A percentile compares a stretch with the other conserved stretches of the same genome.
phyloP scores from a whole-genome alignment of 2,797 vertebrate species.

The Peromyscus melanophrys region DNA sequence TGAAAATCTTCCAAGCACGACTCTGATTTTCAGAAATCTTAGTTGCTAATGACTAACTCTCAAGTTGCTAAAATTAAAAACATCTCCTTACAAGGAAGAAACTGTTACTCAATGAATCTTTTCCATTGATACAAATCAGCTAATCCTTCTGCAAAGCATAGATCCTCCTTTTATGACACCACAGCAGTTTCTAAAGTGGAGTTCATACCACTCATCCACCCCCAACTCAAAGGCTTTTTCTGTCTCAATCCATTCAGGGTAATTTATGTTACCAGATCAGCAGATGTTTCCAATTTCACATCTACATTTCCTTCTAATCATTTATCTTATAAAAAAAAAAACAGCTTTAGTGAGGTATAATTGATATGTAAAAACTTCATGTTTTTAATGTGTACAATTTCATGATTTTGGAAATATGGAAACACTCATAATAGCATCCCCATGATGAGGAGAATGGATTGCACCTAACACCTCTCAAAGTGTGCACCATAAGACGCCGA shows the following conservation, averaged over 20 bases:
- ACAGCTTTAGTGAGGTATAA: slow-evolving; percentile 43
- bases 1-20: not conserved
- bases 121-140: slow-evolving; percentile 19
- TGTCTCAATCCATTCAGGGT: not conserved
- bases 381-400: slow-evolving; percentile 50
- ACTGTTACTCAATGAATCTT: not conserved
- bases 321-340: not conserved
- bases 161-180: not conserved
- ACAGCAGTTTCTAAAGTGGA: slow-evolving; percentile 23
- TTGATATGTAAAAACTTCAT: slow-evolving; percentile 2
- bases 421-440: not conserved
- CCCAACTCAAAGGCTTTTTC: slow-evolving; percentile 33
- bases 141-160: not conserved
- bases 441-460: not conserved
- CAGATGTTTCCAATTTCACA: slow-evolving; percentile 58
- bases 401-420: slow-evolving; percentile 15
- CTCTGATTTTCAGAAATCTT: not conserved
- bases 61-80: slow-evolving; percentile 48
- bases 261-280: slow-evolving; percentile 62
- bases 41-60: not conserved
- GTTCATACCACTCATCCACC: not conserved
- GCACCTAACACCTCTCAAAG: not conserved
- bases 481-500: not conserved
- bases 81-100: not conserved
- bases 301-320: slow-evolving; percentile 21